A percentile compares a stretch with the other conserved stretches of the same genome.
phyloP scores from a whole-genome alignment of 2,797 vertebrate species.

The Ciconia nigra region DNA sequence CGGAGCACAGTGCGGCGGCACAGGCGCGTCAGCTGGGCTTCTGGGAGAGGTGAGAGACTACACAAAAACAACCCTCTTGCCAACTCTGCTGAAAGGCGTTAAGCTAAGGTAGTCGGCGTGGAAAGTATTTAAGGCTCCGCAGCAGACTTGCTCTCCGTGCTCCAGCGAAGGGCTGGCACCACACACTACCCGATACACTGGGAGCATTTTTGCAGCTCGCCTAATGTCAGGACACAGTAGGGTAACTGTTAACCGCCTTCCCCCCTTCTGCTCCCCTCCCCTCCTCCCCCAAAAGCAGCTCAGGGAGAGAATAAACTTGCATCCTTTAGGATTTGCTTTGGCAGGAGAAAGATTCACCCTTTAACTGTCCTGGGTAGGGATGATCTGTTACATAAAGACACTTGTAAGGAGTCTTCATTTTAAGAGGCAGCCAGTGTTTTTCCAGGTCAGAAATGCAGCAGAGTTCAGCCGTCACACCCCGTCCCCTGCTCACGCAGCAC shows the following conservation, averaged over 20 bases:
- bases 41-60: slow-evolving; percentile 50
- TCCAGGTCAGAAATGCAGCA: not conserved
- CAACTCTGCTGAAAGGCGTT: slow-evolving; percentile 51
- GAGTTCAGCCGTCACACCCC: not conserved
- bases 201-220: slow-evolving; percentile 60
- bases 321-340: slow-evolving; percentile 18
- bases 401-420: not conserved
- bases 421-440: slow-evolving; percentile 2
- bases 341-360: not conserved
- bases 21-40: slow-evolving; percentile 33
- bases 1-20: not conserved
- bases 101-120: slow-evolving; percentile 35
- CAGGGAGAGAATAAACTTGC: not conserved
- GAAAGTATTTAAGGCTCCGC: slow-evolving; percentile 56
- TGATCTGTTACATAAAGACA: not conserved
- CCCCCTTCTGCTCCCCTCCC: not conserved
- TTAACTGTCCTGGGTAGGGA: not conserved
- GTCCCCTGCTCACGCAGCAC: not conserved
- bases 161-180: slow-evolving; percentile 41
- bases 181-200: slow-evolving; percentile 39
- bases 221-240: slow-evolving; percentile 40
- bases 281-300: slow-evolving; percentile 2
- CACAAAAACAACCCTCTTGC: slow-evolving; percentile 59
- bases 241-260: slow-evolving; percentile 39
- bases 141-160: slow-evolving; percentile 49